Conservation (phyloP, 2,797 vertebrate species). For the Microctenopoma lineatum region DNA sequence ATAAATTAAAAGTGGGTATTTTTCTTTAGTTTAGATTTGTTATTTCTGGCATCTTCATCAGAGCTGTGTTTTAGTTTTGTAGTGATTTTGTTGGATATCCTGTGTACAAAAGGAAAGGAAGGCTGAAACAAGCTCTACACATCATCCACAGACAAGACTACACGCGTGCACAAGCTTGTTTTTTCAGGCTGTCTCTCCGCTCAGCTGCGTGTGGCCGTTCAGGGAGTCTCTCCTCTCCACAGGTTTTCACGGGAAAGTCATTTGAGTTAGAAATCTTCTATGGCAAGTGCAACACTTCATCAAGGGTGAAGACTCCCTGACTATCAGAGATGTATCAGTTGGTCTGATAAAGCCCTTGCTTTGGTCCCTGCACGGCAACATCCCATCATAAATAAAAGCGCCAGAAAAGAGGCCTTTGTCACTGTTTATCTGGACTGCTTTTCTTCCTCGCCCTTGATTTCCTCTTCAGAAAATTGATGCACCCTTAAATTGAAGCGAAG, state of each 20-base stretch:
- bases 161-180: constrained; percentile 77
- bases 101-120: too few species aligned
- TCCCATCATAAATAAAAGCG: constrained; percentile 98
- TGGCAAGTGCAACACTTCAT: constrained; percentile 95
- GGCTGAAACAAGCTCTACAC: constrained; percentile 10
- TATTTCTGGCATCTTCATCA: too few species aligned
- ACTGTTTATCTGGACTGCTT: constrained; percentile 98
- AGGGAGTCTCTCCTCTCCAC: constrained; percentile 88
- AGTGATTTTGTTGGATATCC: too few species aligned
- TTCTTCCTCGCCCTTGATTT: constrained; percentile 99
- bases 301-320: constrained; percentile 93
- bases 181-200: constrained; percentile 69
- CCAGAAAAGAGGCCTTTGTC: constrained; percentile 96
- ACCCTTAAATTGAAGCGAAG: constrained; percentile 99
- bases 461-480: constrained; percentile 99
- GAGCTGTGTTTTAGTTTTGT: background rate
- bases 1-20: too few species aligned
- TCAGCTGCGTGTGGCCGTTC: constrained; percentile 76
- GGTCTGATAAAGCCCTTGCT: constrained; percentile 94
- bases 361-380: constrained; percentile 93
- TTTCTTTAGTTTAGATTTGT: background rate
- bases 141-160: constrained; percentile 18
- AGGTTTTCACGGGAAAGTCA: constrained; percentile 93
- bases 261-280: constrained; percentile 94
- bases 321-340: constrained; percentile 98